These are phyloP conservation scores for Ariolimax columbianus DNA, from an alignment of 2,888 invertebrate genomes.

Conservation along the genomic window DNA sequence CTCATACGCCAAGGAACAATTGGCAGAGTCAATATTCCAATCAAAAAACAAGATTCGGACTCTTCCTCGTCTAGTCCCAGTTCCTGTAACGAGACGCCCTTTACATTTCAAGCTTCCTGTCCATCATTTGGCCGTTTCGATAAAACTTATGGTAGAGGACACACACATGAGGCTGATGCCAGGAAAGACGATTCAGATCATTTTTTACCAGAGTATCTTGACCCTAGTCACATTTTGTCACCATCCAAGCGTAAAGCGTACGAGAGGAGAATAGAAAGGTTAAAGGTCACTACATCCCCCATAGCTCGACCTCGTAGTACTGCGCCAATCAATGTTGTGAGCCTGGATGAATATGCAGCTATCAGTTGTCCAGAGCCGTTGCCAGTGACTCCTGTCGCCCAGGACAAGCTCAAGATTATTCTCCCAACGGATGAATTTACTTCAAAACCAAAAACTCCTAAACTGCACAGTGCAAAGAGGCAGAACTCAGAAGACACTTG, in stretches of 20 bases:
- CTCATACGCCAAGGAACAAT: constrained; percentile 41
- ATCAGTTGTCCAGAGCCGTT: constrained; percentile 70
- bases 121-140: constrained; percentile 44
- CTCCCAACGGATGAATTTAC: constrained; percentile 70
- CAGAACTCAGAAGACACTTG: constrained; percentile 56
- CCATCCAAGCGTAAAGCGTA: constrained; percentile 73
- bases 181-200: constrained; percentile 40
- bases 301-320: constrained; percentile 73
- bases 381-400: constrained; percentile 50
- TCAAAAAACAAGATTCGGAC: constrained; percentile 53
- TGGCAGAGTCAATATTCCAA: constrained; percentile 43
- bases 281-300: constrained; percentile 71
- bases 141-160: constrained; percentile 32
- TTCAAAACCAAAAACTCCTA: constrained; percentile 62
- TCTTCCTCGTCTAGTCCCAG: constrained; percentile 54
- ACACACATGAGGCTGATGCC: constrained; percentile 11
- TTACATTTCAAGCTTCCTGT: constrained; percentile 46
- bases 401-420: constrained; percentile 71
- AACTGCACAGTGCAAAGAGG: constrained; percentile 54
- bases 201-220: constrained; percentile 58
- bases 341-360: constrained; percentile 70
- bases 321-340: constrained; percentile 71
- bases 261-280: constrained; percentile 68
- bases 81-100: constrained; percentile 41
- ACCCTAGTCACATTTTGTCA: constrained; percentile 65